Evolutionary conservation across 2,797 vertebrate genomes (phyloP).

Genomic region (Choloepus didactylus): DNA sequence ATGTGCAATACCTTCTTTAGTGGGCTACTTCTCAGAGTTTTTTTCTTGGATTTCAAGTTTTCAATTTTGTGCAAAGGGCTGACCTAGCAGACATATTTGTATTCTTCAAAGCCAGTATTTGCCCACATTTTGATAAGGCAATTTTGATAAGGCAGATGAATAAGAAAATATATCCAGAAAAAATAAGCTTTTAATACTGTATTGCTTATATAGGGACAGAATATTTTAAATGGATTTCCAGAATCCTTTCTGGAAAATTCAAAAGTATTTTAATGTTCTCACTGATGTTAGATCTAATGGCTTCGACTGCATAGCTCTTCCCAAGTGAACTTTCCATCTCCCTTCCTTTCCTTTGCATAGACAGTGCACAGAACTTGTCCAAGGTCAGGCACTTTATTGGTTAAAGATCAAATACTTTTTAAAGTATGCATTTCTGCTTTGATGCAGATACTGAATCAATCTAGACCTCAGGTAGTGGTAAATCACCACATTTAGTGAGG

Average conservation of each 20-base stretch:
- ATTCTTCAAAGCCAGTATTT: neutral
- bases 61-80: neutral
- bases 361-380: neutral
- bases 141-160: neutral
- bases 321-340: neutral
- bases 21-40: neutral
- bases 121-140: neutral
- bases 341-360: neutral
- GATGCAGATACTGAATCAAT: constrained; percentile 7
- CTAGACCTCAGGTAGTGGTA: neutral
- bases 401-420: constrained; percentile 33
- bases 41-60: neutral
- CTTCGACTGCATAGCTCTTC: neutral
- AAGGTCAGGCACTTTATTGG: neutral
- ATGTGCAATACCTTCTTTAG: neutral
- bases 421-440: neutral
- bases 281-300: neutral
- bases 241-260: neutral
- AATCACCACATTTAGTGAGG: neutral
- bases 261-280: constrained; percentile 10
- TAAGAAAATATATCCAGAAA: neutral
- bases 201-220: neutral
- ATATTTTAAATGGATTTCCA: neutral
- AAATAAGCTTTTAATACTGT: neutral
- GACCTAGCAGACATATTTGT: neutral